These are phyloP conservation scores for Tetragonisca angustula DNA, from an alignment of 2,888 invertebrate species.

Conservation along the genomic window DNA sequence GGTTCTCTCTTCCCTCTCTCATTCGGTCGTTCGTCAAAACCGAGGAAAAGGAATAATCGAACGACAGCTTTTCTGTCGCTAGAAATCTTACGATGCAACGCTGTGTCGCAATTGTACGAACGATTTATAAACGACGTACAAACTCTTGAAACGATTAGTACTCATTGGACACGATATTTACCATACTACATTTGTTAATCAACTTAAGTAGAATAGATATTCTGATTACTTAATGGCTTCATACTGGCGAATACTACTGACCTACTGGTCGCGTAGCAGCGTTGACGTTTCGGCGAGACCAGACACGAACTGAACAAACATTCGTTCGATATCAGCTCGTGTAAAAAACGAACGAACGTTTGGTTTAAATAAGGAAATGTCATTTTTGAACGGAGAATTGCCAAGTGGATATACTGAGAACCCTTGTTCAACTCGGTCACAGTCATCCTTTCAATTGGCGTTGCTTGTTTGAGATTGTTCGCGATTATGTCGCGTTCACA, in stretches of 20 bases:
- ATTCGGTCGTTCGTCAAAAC: background rate
- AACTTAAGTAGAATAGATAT: slow-evolving; percentile 50
- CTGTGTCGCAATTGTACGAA: background rate
- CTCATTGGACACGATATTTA: slow-evolving; percentile 52
- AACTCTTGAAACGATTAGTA: slow-evolving; percentile 49
- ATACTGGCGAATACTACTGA: slow-evolving; percentile 41
- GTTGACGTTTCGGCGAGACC: background rate
- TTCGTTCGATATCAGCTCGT: background rate
- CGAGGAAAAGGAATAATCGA: background rate
- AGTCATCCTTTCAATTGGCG: slow-evolving; percentile 59
- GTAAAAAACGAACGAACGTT: background rate
- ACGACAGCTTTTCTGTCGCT: background rate
- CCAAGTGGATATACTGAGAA: slow-evolving; percentile 47
- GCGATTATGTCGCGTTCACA: slow-evolving; percentile 56
- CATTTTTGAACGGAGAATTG: slow-evolving; percentile 41
- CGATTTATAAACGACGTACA: slow-evolving; percentile 33
- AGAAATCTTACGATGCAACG: background rate
- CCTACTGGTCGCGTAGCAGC: slow-evolving; percentile 31
- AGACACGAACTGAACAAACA: background rate
- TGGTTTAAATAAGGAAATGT: slow-evolving; percentile 33
- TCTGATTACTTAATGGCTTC: slow-evolving; percentile 58
- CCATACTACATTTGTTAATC: slow-evolving; percentile 51
- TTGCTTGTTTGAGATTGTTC: slow-evolving; percentile 58
- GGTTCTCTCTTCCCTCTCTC: background rate
- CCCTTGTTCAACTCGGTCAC: slow-evolving; percentile 55